Base-by-base conservation (phyloP, 1,140 invertebrate species). In the Oedothorax gibbosus region DNA sequence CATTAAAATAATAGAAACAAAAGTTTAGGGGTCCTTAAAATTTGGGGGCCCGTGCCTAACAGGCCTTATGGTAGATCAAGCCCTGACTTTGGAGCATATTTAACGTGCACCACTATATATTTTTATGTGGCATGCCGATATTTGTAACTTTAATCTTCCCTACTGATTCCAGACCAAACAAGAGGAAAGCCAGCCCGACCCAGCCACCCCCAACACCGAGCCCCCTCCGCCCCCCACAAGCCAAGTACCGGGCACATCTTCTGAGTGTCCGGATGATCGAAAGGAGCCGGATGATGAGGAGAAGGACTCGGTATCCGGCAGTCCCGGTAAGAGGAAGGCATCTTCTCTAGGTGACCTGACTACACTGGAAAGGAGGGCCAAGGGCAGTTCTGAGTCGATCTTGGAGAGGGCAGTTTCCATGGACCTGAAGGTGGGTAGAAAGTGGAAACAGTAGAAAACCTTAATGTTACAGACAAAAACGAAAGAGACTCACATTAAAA, bases 341-440 rank as follows among this genome's bases (percentile, higher is more conserved):
- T 94, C 94, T 0, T 96, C 95, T 78, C 90, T 96, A 4, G 95
- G 95, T 6, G 95, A 96, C 89, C 89, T 96, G 53, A 95, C 94
- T 0, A 93, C 93, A 88, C 93, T 95, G 85, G 93, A 94, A 86
- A n/a, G 91, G 92, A 54, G 94, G 20, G 14, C 75, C 6, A 62
- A 73, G n/a, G 35, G 64, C 4, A 62, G 54, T 1, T 87, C 85
- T 0, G 11, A 57, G 1, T 65, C 77, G 69, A 10, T 84, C 93
- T 35, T 96, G 21, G 95, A 96, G 90, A 91, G 95, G 85, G 95
- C 95, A 0, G 94, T 96, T 88, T 96, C 95, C 87, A 89, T 96
- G 12, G 95, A 96, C 85, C 93, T 96, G 88, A 68, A 86, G 77
- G 76, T 75, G 21, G 51, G 68, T 4, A 21, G 2, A 0, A 53